phyloP scores from a whole-genome alignment of 2,888 invertebrate species.

The Aphodius granarius region DNA sequence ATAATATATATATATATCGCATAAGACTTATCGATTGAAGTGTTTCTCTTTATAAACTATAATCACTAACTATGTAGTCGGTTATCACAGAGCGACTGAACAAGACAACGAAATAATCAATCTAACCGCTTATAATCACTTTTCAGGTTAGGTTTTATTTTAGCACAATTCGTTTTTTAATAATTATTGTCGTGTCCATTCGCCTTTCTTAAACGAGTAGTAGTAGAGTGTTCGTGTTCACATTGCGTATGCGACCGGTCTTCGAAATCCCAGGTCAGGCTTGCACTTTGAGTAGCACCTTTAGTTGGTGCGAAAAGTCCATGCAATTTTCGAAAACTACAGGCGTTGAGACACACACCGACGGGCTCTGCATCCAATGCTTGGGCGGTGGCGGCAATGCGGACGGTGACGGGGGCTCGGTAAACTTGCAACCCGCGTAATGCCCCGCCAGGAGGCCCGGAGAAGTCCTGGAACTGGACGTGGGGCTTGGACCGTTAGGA shows the following conservation, averaged over 20 bases:
- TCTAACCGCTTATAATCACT: constrained; percentile 13
- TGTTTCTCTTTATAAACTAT: constrained; percentile 6
- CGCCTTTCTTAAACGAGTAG: constrained; percentile 43
- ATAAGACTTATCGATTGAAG: background rate
- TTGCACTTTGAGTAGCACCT: constrained; percentile 53
- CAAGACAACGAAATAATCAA: constrained; percentile 49
- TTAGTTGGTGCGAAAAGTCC: constrained; percentile 51
- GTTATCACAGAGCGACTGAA: constrained; percentile 55
- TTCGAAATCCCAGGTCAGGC: constrained; percentile 46
- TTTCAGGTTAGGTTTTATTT: constrained; percentile 25
- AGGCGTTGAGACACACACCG: constrained; percentile 55
- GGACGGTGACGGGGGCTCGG: constrained; percentile 72
- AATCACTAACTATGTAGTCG: constrained; percentile 25
- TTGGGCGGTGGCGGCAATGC: constrained; percentile 72
- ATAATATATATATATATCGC: background rate
- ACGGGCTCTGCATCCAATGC: constrained; percentile 65
- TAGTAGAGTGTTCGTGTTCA: constrained; percentile 30
- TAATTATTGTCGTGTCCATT: constrained; percentile 54
- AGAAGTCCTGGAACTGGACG: constrained; percentile 43
- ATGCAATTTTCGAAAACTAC: constrained; percentile 26
- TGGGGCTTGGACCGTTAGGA: constrained; percentile 20
- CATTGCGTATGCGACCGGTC: background rate
- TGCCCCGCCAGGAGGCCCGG: constrained; percentile 54
- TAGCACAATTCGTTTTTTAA: background rate
- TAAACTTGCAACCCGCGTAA: constrained; percentile 70